A percentile compares a stretch with the other conserved stretches of the same genome.
Evolutionary conservation across 2,113 vertebrate species (phyloP).

Genomic region (Phrynocephalus versicolor): DNA sequence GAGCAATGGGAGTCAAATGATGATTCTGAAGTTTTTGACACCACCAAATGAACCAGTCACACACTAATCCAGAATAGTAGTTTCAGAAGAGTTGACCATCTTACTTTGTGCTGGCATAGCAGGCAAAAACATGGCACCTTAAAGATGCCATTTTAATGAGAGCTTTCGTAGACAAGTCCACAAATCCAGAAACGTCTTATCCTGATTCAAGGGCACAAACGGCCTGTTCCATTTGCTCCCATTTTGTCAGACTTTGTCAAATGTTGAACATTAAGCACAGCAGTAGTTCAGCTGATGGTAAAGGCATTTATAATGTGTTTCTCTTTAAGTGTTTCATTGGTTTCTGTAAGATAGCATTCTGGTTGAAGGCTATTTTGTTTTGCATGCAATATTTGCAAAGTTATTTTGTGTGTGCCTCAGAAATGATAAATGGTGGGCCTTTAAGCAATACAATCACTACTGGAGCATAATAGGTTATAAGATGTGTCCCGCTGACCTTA

Average conservation of each 20-base stretch:
- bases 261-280: not conserved
- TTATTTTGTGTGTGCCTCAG: not conserved
- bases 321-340: not conserved
- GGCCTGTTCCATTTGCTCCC: not conserved
- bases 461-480: constrained; percentile 18
- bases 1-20: not conserved
- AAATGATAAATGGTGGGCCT: not conserved
- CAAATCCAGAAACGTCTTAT: not conserved
- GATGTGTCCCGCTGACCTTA: constrained; percentile 52
- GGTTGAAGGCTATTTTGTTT: constrained; percentile 2
- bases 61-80: not conserved
- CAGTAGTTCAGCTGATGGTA: not conserved
- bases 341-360: not conserved
- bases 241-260: not conserved
- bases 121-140: too few species aligned
- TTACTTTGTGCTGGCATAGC: too few species aligned
- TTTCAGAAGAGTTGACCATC: too few species aligned
- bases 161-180: not conserved
- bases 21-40: not conserved
- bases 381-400: not conserved
- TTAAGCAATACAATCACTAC: constrained; percentile 13
- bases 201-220: not conserved
- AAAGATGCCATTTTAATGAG: too few species aligned
- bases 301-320: not conserved
- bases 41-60: not conserved